Evolutionary conservation across 2,113 vertebrate species (phyloP), one percentile per base, ranked within the genome.

Genomic region (Coreoperca whiteheadi): DNA sequence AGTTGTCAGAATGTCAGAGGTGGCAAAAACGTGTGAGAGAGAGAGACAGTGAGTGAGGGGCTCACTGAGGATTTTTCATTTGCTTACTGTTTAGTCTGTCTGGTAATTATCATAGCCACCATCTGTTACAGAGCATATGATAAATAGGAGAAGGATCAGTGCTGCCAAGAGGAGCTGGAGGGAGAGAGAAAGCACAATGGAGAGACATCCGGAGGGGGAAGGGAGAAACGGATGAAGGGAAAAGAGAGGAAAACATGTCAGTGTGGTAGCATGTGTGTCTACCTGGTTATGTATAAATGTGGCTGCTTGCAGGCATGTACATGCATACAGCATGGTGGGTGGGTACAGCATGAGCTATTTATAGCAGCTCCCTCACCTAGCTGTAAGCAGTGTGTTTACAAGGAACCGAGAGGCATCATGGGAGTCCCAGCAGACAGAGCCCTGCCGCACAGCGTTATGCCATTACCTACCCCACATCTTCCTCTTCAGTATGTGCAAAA

Each of bases 41-140:
- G 39, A 18, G 73, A 21, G 18, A 25, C 37, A 30, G 74, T 68
- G 2, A 23, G 43, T 3, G 57, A 53, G 18, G 60, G 67, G 25
- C 21, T 63, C 67, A n/a, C 71, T 12, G 70, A 84, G 61, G 57
- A 39, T 79, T 78, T 82, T 60, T 75, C 34, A 30, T 87, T 83
- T 60, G 65, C 70, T 87, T 82, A 82, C 65, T 84, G 88, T 85
- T 88, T 74, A 74, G 86, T 69, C 64, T 80, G 74, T 79, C 77
- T 82, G 89, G 69, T 85, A 86, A 90, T 91, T 89, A 90, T 87
- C 82, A 88, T 83, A 76, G 78, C 66, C 77, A 65, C 92, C 89
- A 92, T 93, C 92, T 93, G 91, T 64, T 77, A 37, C 12, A 15
- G 74, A 91, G 87, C 87, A 82, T 86, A 83, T 86, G 86, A 92